Evolutionary conservation across 2,797 vertebrate genomes (phyloP).

Genomic region (Tokudaia tokunoshimensis): DNA sequence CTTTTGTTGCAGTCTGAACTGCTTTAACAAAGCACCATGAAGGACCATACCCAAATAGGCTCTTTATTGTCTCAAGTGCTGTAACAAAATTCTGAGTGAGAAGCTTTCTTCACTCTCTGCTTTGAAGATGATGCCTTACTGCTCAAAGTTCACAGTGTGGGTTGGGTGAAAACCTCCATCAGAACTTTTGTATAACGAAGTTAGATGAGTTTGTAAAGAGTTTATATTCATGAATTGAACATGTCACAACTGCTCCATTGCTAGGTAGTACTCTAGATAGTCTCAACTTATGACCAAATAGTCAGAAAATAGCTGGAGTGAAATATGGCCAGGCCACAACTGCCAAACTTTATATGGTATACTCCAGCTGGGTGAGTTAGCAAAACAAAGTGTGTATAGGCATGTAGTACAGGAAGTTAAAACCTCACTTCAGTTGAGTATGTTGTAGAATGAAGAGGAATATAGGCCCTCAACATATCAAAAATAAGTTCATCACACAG

Average conservation of each 20-base stretch:
- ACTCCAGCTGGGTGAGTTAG: neutral
- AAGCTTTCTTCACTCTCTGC: neutral
- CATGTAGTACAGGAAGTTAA: neutral
- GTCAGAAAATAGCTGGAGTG: neutral
- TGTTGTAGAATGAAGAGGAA: neutral
- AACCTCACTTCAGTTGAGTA: neutral
- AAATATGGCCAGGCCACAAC: neutral
- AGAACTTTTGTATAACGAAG: neutral
- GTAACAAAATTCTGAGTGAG: neutral
- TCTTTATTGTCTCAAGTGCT: neutral
- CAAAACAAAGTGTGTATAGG: neutral
- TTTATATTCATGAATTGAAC: neutral
- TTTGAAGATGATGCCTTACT: neutral
- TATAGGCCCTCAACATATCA: neutral
- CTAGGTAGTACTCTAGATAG: neutral
- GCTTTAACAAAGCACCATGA: neutral
- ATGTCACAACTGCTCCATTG: neutral
- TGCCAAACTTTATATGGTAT: neutral
- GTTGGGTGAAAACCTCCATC: too few species aligned
- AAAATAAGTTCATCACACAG: neutral
- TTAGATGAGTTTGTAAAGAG: neutral
- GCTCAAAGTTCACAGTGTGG: neutral
- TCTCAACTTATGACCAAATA: neutral
- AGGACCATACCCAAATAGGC: neutral
- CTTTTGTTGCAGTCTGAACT: neutral